phyloP scores from a whole-genome alignment of 30 jellyfish, hydroid and myxozoan species.

The Aurelia aurita region DNA sequence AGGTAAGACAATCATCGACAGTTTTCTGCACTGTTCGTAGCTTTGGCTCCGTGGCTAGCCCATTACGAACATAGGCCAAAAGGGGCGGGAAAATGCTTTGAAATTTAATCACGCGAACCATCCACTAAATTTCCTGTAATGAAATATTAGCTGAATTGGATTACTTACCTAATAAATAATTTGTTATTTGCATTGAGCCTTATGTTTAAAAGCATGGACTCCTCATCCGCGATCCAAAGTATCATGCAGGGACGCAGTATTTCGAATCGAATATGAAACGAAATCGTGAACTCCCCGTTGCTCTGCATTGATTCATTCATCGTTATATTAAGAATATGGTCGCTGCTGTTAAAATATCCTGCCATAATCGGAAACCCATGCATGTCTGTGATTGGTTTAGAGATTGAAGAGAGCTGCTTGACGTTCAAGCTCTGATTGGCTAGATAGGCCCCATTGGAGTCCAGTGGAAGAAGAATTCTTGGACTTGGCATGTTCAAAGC shows the following conservation, averaged over 20 bases:
- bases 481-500: conserved; percentile 37
- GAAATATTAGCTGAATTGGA: no score
- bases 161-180: conserved; percentile 24
- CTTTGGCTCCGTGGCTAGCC: no score
- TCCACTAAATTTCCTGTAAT: no score
- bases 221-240: not conserved
- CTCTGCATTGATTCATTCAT: not conserved
- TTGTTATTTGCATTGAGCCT: not conserved
- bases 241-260: not conserved
- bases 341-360: conserved; percentile 30
- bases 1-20: no score
- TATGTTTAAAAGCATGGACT: not conserved
- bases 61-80: no score
- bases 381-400: conserved; percentile 11
- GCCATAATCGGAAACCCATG: conserved; percentile 50
- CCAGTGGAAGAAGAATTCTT: conserved; percentile 24
- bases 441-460: not conserved
- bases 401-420: not conserved
- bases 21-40: no score
- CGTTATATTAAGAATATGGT: not conserved
- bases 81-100: no score
- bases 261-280: conserved; percentile 37
- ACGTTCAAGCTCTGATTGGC: not conserved
- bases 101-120: no score
- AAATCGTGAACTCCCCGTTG: conserved; percentile 15